These are phyloP conservation scores for Elysia crispata DNA, from an alignment of 2,888 invertebrate species.

Conservation along the genomic window DNA sequence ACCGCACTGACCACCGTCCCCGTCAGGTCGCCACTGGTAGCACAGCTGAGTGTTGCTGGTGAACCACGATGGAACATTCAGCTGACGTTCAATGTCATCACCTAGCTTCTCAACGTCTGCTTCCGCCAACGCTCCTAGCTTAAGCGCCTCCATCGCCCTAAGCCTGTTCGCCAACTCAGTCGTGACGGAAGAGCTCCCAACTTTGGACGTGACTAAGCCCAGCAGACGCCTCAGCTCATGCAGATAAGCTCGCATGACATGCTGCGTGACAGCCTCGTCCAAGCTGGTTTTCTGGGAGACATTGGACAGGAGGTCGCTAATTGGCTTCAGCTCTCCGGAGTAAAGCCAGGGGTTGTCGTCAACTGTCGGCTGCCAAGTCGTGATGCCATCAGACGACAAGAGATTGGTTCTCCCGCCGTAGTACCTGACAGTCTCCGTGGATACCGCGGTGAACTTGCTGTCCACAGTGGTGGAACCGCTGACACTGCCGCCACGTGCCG, in stretches of 20 bases:
- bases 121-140: neutral
- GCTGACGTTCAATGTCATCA: constrained; percentile 31
- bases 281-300: constrained; percentile 41
- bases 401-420: constrained; percentile 52
- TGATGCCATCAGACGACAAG: constrained; percentile 7
- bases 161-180: constrained; percentile 20
- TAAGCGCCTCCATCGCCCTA: neutral
- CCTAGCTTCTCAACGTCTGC: constrained; percentile 36
- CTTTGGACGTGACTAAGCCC: neutral
- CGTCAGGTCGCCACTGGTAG: constrained; percentile 51
- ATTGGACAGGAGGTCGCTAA: constrained; percentile 48
- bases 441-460: constrained; percentile 19
- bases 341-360: constrained; percentile 52
- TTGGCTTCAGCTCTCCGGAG: constrained; percentile 45
- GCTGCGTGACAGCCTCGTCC: constrained; percentile 42
- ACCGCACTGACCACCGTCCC: constrained; percentile 51
- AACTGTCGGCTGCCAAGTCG: constrained; percentile 49
- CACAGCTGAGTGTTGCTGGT: constrained; percentile 46
- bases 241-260: constrained; percentile 46
- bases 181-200: neutral
- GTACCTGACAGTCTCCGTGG: constrained; percentile 40
- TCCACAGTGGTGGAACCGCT: constrained; percentile 28
- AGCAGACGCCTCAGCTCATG: constrained; percentile 41
- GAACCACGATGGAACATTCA: constrained; percentile 50
- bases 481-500: constrained; percentile 34